phyloP scores from a whole-genome alignment of 1,140 invertebrate genomes.

The Nymphalis io region DNA sequence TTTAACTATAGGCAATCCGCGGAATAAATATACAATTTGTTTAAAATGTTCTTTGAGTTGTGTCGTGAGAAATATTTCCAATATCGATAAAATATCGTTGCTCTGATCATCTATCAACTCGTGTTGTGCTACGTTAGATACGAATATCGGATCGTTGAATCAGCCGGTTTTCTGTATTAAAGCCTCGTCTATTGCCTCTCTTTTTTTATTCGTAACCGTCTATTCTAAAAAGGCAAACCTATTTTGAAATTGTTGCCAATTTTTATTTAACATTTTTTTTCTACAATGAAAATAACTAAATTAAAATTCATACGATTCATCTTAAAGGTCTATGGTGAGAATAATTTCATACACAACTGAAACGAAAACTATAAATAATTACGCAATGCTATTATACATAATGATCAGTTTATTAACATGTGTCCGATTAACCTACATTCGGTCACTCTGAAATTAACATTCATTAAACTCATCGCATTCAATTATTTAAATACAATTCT shows the following conservation, averaged over 20 bases:
- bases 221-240: not conserved
- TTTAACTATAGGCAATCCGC: not conserved
- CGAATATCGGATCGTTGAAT: conserved; percentile 23
- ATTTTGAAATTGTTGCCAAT: not conserved
- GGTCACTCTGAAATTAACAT: not conserved
- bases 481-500: conserved; percentile 1
- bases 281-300: not conserved
- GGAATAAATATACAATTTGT: not conserved
- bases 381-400: not conserved
- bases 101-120: conserved; percentile 33
- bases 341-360: not conserved
- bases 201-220: conserved; percentile 3
- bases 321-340: not conserved
- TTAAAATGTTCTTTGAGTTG: conserved; percentile 7
- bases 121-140: conserved; percentile 27
- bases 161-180: conserved; percentile 8
- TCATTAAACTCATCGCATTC: not conserved
- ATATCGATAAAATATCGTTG: conserved; percentile 39
- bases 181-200: conserved; percentile 6
- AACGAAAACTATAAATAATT: conserved; percentile 2
- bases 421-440: conserved; percentile 4
- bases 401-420: conserved; percentile 6
- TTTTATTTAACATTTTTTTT: not conserved
- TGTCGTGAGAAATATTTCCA: conserved; percentile 25
- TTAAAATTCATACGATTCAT: too few species aligned